A percentile compares a stretch with the other conserved stretches of the same genome.
phyloP scores from a whole-genome alignment of 2,888 invertebrate genomes.

The Lissonota sp. region DNA sequence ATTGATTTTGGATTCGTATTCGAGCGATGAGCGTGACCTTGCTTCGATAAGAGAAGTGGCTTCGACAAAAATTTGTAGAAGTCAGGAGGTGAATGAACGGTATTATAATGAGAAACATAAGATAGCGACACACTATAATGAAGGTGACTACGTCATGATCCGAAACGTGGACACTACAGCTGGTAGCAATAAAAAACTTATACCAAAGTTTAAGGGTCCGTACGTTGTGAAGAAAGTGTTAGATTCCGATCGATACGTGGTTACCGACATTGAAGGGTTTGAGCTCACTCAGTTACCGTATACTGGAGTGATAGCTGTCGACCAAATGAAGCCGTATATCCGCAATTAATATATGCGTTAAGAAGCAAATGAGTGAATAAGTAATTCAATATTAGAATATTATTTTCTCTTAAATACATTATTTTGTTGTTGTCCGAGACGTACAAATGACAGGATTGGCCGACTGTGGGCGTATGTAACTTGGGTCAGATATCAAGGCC shows the following conservation, averaged over 20 bases:
- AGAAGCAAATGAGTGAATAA: background rate
- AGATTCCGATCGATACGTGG: background rate
- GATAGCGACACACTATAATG: background rate
- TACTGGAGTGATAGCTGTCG: slow-evolving; percentile 40
- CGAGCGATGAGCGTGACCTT: slow-evolving; percentile 39
- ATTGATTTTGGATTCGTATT: slow-evolving; percentile 9
- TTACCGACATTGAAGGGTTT: slow-evolving; percentile 1
- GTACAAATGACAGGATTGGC: no score
- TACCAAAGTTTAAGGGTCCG: slow-evolving; percentile 5
- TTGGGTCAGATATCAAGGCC: no score
- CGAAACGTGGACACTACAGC: slow-evolving; percentile 8
- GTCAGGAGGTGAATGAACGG: slow-evolving; percentile 4
- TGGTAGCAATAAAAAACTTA: slow-evolving; percentile 3
- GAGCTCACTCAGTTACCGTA: background rate
- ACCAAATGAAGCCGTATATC: slow-evolving; percentile 31
- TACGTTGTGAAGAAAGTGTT: slow-evolving; percentile 9
- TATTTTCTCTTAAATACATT: no score
- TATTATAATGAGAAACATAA: slow-evolving; percentile 13
- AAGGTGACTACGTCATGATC: slow-evolving; percentile 16
- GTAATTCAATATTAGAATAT: background rate
- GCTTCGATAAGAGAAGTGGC: slow-evolving; percentile 23
- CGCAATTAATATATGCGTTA: slow-evolving; percentile 7
- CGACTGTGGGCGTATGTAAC: no score
- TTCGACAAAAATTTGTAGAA: slow-evolving; percentile 1
- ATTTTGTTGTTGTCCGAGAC: no score